Conservation (phyloP, 2,113 vertebrate species). For the Cynopterus brachyotis region DNA sequence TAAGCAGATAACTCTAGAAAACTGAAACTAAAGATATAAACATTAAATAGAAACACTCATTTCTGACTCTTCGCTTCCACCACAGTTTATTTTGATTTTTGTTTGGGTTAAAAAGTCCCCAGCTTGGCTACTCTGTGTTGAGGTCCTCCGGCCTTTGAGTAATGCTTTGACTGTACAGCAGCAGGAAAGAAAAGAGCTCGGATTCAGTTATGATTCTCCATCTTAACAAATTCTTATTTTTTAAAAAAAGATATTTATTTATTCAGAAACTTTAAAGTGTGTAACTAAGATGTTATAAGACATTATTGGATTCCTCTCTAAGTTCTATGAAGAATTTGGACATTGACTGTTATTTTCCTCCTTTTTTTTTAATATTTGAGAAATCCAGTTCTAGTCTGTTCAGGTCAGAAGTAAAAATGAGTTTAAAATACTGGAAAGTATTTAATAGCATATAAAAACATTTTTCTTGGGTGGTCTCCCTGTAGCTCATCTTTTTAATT, state of each 20-base stretch:
- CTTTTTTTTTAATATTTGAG: conserved; percentile 28
- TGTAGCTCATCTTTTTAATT: background rate
- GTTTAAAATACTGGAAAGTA: conserved; percentile 58
- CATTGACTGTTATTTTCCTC: conserved; percentile 14
- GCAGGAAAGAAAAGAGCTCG: background rate
- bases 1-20: background rate
- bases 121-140: background rate
- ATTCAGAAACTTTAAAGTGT: conserved; percentile 29
- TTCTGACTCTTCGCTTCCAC: background rate
- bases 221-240: conserved; percentile 28
- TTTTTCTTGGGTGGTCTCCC: conserved; percentile 58
- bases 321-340: conserved; percentile 13
- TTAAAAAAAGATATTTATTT: background rate
- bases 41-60: background rate
- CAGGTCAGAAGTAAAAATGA: conserved; percentile 23
- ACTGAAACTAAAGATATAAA: background rate
- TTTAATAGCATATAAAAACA: conserved; percentile 40
- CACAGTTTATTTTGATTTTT: conserved; percentile 1
- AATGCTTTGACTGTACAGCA: conserved; percentile 3
- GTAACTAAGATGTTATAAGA: conserved; percentile 32
- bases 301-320: background rate
- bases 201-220: conserved; percentile 7
- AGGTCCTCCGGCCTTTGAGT: conserved; percentile 32
- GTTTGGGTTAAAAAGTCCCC: background rate
- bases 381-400: conserved; percentile 32